phyloP scores from a whole-genome alignment of 2,797 vertebrate species.

The Adrianichthys oophorus region DNA sequence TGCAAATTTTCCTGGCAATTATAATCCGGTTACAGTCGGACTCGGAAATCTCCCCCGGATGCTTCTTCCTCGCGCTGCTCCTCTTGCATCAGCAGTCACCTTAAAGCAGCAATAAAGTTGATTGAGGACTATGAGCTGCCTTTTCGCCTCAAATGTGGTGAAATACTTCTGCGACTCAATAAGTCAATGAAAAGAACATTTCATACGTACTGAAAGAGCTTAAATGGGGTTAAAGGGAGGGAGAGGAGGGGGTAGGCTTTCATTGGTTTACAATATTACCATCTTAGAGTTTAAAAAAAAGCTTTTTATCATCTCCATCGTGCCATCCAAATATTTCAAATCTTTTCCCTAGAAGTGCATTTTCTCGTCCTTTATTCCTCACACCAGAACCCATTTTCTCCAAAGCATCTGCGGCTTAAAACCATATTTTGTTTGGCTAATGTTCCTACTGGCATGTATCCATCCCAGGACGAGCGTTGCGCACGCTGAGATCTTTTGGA shows the following conservation, averaged over 20 bases:
- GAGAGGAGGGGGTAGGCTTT: slow-evolving; percentile 20
- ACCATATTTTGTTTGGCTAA: slow-evolving; percentile 63
- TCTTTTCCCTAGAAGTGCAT: slow-evolving; percentile 14
- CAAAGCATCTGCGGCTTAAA: slow-evolving; percentile 51
- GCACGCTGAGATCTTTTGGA: slow-evolving; percentile 58
- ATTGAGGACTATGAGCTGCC: slow-evolving; percentile 17
- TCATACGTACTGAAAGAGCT: slow-evolving; percentile 22
- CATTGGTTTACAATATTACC: slow-evolving; percentile 13
- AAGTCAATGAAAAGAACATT: slow-evolving; percentile 37
- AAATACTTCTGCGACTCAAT: slow-evolving; percentile 37
- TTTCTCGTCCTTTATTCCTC: not conserved
- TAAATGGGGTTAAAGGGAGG: slow-evolving; percentile 10
- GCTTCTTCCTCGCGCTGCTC: slow-evolving; percentile 13
- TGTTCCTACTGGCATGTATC: slow-evolving; percentile 64
- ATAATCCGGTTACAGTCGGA: not conserved
- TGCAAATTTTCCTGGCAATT: too few relatives aligned
- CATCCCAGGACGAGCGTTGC: slow-evolving; percentile 55
- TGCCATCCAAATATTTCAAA: slow-evolving; percentile 36
- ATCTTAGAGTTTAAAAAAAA: slow-evolving; percentile 43
- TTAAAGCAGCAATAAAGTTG: slow-evolving; percentile 24
- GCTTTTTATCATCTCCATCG: slow-evolving; percentile 36
- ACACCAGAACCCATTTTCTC: slow-evolving; percentile 26
- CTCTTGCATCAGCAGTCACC: slow-evolving; percentile 39
- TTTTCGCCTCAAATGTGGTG: slow-evolving; percentile 33
- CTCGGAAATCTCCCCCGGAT: not conserved